phyloP scores from a whole-genome alignment of 2,113 vertebrate genomes.

The Serinus canaria region DNA sequence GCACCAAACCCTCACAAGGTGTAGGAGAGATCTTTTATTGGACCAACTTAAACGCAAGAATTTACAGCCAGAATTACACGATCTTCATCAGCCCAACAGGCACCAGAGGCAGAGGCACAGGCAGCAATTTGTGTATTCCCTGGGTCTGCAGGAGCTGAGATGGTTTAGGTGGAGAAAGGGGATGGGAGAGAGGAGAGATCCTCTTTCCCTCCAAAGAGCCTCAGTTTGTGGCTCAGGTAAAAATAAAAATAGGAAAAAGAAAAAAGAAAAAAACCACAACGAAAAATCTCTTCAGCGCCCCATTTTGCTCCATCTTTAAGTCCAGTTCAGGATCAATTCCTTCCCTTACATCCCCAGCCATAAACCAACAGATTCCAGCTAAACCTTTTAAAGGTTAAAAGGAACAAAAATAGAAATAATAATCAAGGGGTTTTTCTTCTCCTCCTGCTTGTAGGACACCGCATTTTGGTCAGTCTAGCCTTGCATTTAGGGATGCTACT shows the following conservation, averaged over 20 bases:
- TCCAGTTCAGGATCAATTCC: slow-evolving; percentile 71
- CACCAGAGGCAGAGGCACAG: slow-evolving; percentile 30
- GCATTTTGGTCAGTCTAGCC: slow-evolving; percentile 76
- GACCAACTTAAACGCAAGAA: slow-evolving; percentile 63
- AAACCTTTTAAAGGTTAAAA: slow-evolving; percentile 66
- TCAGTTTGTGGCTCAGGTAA: slow-evolving; percentile 46
- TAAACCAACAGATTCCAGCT: slow-evolving; percentile 74
- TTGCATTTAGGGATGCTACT: slow-evolving; percentile 84
- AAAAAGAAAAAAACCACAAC: neutral
- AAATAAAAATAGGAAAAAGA: slow-evolving; percentile 45
- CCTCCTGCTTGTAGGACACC: slow-evolving; percentile 53
- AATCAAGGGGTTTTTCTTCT: slow-evolving; percentile 61
- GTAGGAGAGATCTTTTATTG: slow-evolving; percentile 76
- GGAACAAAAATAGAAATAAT: slow-evolving; percentile 60
- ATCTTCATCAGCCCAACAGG: slow-evolving; percentile 51
- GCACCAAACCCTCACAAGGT: slow-evolving; percentile 40
- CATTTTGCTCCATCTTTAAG: slow-evolving; percentile 69
- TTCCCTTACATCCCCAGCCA: slow-evolving; percentile 69
- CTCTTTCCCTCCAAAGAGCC: slow-evolving; percentile 22
- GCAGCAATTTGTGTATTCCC: slow-evolving; percentile 39
- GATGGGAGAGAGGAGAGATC: slow-evolving; percentile 21
- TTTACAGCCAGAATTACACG: slow-evolving; percentile 59
- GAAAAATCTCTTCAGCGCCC: slow-evolving; percentile 66
- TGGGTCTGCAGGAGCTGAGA: slow-evolving; percentile 18
- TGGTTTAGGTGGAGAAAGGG: neutral